phyloP scores from a whole-genome alignment of 2,113 vertebrate species.

The Empidonax traillii region DNA sequence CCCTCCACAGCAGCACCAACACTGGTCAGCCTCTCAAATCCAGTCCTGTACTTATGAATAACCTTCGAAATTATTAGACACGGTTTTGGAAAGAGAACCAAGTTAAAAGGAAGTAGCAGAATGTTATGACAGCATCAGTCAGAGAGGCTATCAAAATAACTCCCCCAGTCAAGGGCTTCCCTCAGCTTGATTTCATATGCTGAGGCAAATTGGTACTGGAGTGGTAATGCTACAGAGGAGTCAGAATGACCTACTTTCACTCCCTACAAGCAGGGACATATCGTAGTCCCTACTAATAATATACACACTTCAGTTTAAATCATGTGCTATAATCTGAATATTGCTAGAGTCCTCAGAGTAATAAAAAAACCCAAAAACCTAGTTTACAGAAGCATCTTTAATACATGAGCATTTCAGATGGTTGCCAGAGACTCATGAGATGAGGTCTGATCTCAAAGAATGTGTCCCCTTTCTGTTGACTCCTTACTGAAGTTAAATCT shows the following conservation, averaged over 20 bases:
- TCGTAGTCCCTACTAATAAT: constrained; percentile 11
- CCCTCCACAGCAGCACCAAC: background rate
- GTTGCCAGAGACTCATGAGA: background rate
- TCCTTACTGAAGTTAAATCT: background rate
- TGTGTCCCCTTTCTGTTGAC: background rate
- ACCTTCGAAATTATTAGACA: background rate
- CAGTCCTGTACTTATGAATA: background rate
- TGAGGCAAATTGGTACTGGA: background rate
- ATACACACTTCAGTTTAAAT: constrained; percentile 10
- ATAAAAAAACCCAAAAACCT: background rate
- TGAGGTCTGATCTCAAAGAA: background rate
- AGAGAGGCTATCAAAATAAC: background rate
- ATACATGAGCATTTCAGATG: constrained; percentile 23
- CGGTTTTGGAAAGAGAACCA: background rate
- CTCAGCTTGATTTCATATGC: background rate
- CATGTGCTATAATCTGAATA: background rate
- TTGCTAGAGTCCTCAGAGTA: constrained; percentile 3
- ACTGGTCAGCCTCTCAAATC: background rate
- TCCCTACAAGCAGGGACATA: background rate
- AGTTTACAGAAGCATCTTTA: constrained; percentile 44
- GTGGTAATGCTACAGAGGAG: background rate
- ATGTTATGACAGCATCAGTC: background rate
- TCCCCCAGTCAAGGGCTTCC: background rate
- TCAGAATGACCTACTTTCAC: constrained; percentile 44
- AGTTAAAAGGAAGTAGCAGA: background rate